A percentile compares a stretch with the other conserved stretches of the same genome.
These are phyloP conservation scores for Alcedo atthis DNA, from an alignment of 2,797 vertebrate genomes.

Conservation along the genomic window DNA sequence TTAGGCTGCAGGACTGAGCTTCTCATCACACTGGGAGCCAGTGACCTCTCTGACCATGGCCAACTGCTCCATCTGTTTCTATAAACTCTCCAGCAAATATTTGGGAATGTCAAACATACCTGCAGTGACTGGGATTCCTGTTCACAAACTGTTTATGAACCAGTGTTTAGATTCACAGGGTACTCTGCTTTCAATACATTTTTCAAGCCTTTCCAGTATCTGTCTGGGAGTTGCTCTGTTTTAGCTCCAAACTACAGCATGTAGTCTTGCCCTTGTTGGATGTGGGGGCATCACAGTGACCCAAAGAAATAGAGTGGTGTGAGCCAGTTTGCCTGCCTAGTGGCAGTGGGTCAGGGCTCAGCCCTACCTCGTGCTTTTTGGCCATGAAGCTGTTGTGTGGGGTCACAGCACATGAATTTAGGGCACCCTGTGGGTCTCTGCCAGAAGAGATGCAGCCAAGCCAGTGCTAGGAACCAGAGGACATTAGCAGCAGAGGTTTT, in stretches of 20 bases:
- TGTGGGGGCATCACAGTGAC: background rate
- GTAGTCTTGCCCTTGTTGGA: background rate
- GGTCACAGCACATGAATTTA: background rate
- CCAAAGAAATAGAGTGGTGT: background rate
- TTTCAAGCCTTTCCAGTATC: background rate
- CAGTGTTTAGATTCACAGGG: slow-evolving; percentile 28
- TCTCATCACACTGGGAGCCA: fast-evolving
- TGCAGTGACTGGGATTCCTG: slow-evolving; percentile 1
- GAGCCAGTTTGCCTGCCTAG: background rate
- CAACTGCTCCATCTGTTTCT: background rate
- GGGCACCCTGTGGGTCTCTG: background rate
- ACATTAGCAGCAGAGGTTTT: fast-evolving
- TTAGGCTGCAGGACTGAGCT: background rate
- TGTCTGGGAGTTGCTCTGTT: background rate
- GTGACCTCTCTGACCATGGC: fast-evolving
- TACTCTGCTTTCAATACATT: background rate
- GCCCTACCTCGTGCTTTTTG: background rate
- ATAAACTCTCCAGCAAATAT: slow-evolving; percentile 48
- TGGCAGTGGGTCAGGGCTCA: fast-evolving
- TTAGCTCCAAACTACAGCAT: background rate
- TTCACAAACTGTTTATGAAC: background rate
- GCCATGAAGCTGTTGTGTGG: background rate
- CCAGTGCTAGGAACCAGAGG: background rate
- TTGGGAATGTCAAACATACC: slow-evolving; percentile 30
- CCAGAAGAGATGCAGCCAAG: background rate